These are phyloP conservation scores for Plotosus lineatus DNA, from an alignment of 2,113 vertebrate species.

Conservation along the genomic window DNA sequence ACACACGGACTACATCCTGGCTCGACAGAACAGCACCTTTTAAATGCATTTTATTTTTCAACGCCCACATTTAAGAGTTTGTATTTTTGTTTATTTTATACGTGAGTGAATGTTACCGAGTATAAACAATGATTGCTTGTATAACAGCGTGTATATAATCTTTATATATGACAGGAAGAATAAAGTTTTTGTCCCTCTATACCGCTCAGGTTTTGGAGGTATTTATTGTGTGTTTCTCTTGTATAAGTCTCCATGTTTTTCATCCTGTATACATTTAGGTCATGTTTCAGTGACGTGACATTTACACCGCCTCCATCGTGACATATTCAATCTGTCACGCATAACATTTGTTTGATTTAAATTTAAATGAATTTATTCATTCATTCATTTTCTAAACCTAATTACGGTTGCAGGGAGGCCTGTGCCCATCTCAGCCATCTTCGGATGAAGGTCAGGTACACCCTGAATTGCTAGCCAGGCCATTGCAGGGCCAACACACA, in stretches of 20 bases:
- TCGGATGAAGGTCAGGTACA: too few relatives aligned
- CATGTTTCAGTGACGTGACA: background rate
- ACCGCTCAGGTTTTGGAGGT: too few relatives aligned
- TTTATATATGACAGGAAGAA: background rate
- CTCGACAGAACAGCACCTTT: conserved; percentile 50
- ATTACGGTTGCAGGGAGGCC: too few relatives aligned
- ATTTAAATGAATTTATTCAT: background rate
- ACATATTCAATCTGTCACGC: background rate
- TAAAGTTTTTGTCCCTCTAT: background rate
- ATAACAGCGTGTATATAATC: background rate
- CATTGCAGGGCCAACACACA: too few relatives aligned
- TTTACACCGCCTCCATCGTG: background rate
- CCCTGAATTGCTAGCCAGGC: too few relatives aligned
- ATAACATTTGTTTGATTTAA: background rate
- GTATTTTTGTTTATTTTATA: background rate
- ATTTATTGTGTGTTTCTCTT: background rate
- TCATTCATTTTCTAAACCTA: background rate
- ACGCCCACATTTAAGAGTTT: background rate
- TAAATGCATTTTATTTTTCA: conserved; percentile 3
- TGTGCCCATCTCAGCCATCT: too few relatives aligned
- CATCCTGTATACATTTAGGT: background rate
- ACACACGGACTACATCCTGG: conserved; percentile 58
- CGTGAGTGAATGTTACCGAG: background rate
- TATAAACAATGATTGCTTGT: background rate
- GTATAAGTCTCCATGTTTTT: background rate